Evolutionary conservation across 1,140 invertebrate genomes (phyloP).

Genomic region (Anoplolepis gracilipes): DNA sequence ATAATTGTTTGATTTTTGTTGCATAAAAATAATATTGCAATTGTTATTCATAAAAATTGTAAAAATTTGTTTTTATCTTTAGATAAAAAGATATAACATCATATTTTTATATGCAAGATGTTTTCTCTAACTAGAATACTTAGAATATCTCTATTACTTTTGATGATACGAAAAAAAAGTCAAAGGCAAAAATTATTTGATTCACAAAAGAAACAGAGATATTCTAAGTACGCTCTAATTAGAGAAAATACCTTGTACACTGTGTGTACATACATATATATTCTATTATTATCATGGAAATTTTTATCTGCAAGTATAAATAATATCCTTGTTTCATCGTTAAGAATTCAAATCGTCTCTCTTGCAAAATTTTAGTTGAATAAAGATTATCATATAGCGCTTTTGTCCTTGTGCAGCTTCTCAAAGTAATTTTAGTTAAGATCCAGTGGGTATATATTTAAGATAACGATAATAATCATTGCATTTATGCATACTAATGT

Average conservation of each 20-base stretch:
- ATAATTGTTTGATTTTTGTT: neutral
- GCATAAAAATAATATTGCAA: neutral
- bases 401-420: constrained; percentile 26
- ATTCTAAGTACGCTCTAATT: no score
- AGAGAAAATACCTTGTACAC: no score
- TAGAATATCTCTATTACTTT: no score
- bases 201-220: no score
- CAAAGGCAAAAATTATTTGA: no score
- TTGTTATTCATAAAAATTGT: neutral
- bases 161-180: no score
- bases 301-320: neutral
- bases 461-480: constrained; percentile 24
- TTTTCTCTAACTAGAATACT: no score
- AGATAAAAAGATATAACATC: neutral
- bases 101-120: neutral
- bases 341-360: constrained; percentile 6
- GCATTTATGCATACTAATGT: neutral
- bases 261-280: neutral
- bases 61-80: no score
- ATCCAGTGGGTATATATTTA: constrained; percentile 10
- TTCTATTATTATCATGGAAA: constrained; percentile 1
- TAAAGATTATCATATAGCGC: constrained; percentile 17
- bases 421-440: constrained; percentile 12
- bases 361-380: neutral
- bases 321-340: neutral